Conservation (phyloP, 2,888 invertebrate genomes). For the Glomeris marginata region DNA sequence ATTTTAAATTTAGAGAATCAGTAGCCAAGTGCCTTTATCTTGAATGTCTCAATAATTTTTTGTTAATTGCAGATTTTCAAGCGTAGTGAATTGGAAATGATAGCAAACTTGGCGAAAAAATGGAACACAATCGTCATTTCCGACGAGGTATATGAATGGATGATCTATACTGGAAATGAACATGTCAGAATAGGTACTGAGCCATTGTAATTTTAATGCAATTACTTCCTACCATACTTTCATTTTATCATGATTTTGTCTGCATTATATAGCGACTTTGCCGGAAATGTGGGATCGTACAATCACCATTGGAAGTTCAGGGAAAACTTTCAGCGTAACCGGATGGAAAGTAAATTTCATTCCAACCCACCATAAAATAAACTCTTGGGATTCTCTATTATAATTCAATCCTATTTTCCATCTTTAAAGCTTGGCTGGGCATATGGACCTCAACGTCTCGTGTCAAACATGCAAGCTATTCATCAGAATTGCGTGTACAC, state of each 20-base stretch:
- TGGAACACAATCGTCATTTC: conserved; percentile 82
- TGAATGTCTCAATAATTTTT: background rate
- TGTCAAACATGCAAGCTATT: conserved; percentile 62
- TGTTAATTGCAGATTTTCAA: conserved; percentile 26
- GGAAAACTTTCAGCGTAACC: conserved; percentile 94
- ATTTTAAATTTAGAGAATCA: background rate
- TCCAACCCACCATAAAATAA: background rate
- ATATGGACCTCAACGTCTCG: conserved; percentile 67
- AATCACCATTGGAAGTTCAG: conserved; percentile 90
- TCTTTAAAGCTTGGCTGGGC: conserved; percentile 70
- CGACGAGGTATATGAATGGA: conserved; percentile 98
- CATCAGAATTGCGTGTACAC: conserved; percentile 94
- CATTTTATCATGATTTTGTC: conserved; percentile 8
- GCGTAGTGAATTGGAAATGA: conserved; percentile 35
- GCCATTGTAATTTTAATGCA: background rate
- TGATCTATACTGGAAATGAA: conserved; percentile 65
- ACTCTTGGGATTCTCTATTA: background rate
- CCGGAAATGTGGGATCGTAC: conserved; percentile 98
- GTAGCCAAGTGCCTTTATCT: background rate
- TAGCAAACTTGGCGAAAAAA: conserved; percentile 79
- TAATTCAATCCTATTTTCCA: too few species aligned
- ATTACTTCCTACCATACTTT: background rate
- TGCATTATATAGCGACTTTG: conserved; percentile 46
- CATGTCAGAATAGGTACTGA: conserved; percentile 74
- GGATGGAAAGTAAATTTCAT: conserved; percentile 56